These are phyloP conservation scores for Chloromyia formosa DNA, from an alignment of 2,888 invertebrate species.

Conservation along the genomic window DNA sequence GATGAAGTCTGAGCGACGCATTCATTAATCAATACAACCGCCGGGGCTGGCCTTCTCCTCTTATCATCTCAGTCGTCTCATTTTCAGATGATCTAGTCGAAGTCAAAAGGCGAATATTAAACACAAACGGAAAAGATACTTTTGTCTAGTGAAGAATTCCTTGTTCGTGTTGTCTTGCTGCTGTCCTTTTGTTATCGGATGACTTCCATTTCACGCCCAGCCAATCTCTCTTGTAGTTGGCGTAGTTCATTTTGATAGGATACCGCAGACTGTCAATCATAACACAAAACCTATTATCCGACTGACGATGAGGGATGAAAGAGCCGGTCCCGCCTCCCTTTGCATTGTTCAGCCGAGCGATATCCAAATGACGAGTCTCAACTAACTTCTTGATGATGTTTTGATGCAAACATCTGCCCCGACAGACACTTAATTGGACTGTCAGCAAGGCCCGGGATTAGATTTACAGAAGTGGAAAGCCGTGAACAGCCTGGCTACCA, in stretches of 20 bases:
- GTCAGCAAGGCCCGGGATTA: constrained; percentile 3
- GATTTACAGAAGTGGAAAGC: constrained; percentile 2
- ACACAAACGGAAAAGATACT: not conserved
- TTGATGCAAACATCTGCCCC: constrained; percentile 32
- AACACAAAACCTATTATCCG: constrained; percentile 34
- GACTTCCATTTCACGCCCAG: constrained; percentile 35
- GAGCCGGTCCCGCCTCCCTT: not conserved
- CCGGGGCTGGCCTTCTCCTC: too few species aligned
- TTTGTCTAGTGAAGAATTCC: not conserved
- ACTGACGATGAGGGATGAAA: constrained; percentile 28
- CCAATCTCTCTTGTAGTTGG: constrained; percentile 18
- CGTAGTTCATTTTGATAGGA: constrained; percentile 18
- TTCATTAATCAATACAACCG: constrained; percentile 30
- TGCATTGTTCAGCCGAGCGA: not conserved
- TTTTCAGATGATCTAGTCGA: not conserved
- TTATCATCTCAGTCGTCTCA: not conserved
- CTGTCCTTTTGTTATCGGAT: not conserved
- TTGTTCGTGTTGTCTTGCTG: not conserved
- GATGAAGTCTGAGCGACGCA: constrained; percentile 19
- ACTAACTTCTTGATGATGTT: constrained; percentile 17
- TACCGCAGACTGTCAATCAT: constrained; percentile 38
- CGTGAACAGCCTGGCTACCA: not conserved
- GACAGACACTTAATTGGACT: constrained; percentile 18
- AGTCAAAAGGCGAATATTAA: not conserved
- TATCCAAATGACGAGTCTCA: not conserved